A percentile compares a stretch with the other conserved stretches of the same genome.
Conservation (phyloP, 2,888 invertebrate genomes). For the Hyposoter didymator region DNA sequence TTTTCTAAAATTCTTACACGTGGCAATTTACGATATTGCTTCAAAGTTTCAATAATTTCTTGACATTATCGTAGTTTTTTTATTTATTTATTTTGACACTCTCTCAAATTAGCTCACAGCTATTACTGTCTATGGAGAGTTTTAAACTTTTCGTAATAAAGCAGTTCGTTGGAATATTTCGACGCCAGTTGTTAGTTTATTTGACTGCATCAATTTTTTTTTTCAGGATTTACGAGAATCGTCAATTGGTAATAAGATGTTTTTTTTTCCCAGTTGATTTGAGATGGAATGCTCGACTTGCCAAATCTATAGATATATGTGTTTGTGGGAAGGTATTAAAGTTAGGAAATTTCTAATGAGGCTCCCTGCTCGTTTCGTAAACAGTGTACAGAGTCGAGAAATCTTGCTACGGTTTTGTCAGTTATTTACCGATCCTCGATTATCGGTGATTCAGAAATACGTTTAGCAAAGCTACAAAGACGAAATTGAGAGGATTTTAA, state of each 20-base stretch:
- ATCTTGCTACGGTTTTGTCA: constrained; percentile 32
- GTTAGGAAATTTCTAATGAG: constrained; percentile 53
- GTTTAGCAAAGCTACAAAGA: not conserved
- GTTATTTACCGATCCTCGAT: constrained; percentile 44
- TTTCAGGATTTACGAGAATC: not conserved
- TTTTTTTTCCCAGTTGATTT: not conserved
- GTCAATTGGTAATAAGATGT: not conserved
- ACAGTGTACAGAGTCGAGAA: constrained; percentile 18
- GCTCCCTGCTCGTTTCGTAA: constrained; percentile 53
- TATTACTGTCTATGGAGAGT: not conserved
- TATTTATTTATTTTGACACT: not conserved
- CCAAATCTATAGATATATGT: not conserved
- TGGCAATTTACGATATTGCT: not conserved
- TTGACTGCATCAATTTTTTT: not conserved
- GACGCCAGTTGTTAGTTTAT: not conserved
- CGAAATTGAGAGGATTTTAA: constrained; percentile 3
- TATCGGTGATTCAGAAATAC: constrained; percentile 26
- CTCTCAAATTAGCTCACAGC: not conserved
- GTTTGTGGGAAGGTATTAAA: constrained; percentile 1
- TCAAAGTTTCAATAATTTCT: not conserved
- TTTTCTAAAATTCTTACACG: not conserved
- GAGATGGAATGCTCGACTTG: constrained; percentile 1
- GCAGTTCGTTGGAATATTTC: not conserved
- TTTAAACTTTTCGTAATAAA: not conserved
- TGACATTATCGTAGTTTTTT: not conserved